phyloP scores from a whole-genome alignment of 1,140 invertebrate genomes.

The Delia radicum region DNA sequence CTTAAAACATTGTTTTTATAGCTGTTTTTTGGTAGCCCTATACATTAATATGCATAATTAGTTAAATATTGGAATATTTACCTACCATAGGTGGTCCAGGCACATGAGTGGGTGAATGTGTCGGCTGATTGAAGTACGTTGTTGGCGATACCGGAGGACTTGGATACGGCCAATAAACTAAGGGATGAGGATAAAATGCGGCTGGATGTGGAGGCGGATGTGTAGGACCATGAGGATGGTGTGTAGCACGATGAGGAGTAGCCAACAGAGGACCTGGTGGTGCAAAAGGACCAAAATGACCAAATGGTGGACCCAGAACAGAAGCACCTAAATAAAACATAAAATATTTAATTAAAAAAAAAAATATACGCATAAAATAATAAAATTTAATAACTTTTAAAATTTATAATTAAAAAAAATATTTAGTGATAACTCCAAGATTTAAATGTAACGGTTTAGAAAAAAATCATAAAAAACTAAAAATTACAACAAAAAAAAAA shows the following conservation, averaged over 20 bases:
- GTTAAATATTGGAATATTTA: neutral
- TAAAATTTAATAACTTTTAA: neutral
- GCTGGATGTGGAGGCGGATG: conserved; percentile 54
- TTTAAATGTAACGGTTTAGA: too few species aligned
- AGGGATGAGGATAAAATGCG: conserved; percentile 60
- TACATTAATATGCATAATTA: too few species aligned
- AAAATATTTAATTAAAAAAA: neutral
- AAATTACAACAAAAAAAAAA: neutral
- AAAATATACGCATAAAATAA: neutral
- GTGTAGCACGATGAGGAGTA: conserved; percentile 56
- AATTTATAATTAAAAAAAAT: conserved; percentile 5
- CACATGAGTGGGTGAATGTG: conserved; percentile 57
- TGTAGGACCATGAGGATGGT: conserved; percentile 48
- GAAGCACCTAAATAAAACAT: conserved; percentile 39
- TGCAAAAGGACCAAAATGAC: conserved; percentile 43
- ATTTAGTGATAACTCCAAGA: neutral
- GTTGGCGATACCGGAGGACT: conserved; percentile 89
- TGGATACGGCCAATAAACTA: conserved; percentile 88
- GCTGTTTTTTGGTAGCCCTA: too few species aligned
- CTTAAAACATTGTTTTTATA: too few species aligned
- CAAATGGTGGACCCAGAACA: conserved; percentile 46
- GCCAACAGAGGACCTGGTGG: conserved; percentile 38
- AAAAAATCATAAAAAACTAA: too few species aligned
- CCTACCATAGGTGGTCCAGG: conserved; percentile 55
- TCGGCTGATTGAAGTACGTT: conserved; percentile 72